A percentile compares a stretch with the other conserved stretches of the same genome.
These are phyloP conservation scores for Vombatus ursinus DNA, from an alignment of 2,113 vertebrate species.

Conservation along the genomic window DNA sequence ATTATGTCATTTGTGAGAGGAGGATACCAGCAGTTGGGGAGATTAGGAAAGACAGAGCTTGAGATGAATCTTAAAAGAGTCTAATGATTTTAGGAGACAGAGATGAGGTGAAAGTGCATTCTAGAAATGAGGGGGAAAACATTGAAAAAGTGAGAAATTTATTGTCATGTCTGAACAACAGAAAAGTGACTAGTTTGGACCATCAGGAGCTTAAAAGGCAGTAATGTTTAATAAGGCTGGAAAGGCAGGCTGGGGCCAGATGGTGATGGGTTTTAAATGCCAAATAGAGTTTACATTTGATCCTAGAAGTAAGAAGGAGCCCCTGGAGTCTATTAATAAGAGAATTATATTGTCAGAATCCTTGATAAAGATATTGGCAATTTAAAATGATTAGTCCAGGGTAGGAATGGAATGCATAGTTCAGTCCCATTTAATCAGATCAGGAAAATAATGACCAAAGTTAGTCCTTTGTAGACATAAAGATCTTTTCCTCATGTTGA, in stretches of 20 bases:
- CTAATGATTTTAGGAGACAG: neutral
- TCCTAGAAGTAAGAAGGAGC: neutral
- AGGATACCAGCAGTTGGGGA: neutral
- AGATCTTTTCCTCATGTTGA: neutral
- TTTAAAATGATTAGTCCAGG: constrained; percentile 49
- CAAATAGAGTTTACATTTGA: neutral
- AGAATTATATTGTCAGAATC: neutral
- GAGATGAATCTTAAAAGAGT: neutral
- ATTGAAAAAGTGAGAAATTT: neutral
- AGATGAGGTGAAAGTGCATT: neutral
- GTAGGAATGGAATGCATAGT: constrained; percentile 37
- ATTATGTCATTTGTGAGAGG: neutral
- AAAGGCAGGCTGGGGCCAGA: neutral
- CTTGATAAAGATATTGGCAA: neutral
- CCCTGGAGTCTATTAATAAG: neutral
- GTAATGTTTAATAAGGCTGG: neutral
- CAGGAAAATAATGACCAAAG: constrained; percentile 38
- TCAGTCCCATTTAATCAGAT: constrained; percentile 27
- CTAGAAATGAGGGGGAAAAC: neutral
- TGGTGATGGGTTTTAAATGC: neutral
- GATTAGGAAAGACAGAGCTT: neutral
- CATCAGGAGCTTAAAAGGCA: neutral
- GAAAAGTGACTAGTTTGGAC: neutral
- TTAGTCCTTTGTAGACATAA: constrained; percentile 33
- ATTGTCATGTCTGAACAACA: neutral